Evolutionary conservation across 92 coral and sea anemone species (phyloP).

Genomic region (Zoanthus sansibaricus): DNA sequence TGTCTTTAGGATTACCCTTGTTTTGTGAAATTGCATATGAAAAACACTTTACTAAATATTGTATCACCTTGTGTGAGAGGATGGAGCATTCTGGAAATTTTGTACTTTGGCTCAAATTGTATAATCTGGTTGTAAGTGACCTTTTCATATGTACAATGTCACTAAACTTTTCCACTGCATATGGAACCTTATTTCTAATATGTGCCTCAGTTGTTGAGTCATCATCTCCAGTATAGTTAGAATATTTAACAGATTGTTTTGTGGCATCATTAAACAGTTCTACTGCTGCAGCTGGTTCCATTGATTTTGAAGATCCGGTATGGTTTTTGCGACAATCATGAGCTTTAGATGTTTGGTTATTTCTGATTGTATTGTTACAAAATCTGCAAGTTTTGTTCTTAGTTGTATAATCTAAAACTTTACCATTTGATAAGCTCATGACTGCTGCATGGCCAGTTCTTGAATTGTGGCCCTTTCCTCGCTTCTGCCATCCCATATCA

Average conservation of each 20-base stretch:
- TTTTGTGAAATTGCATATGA: constrained; percentile 1
- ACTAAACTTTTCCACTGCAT: constrained; percentile 55
- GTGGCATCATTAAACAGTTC: constrained; percentile 41
- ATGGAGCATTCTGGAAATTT: neutral
- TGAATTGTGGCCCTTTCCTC: constrained; percentile 31
- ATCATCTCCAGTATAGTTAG: constrained; percentile 57
- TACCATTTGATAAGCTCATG: constrained; percentile 22
- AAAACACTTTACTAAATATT: constrained; percentile 22
- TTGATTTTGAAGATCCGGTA: constrained; percentile 56
- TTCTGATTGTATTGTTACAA: neutral
- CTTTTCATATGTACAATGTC: constrained; percentile 59
- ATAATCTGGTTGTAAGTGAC: constrained; percentile 35
- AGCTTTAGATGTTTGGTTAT: neutral
- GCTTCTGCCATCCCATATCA: constrained; percentile 46
- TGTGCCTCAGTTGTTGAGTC: constrained; percentile 61
- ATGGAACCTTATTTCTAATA: constrained; percentile 42
- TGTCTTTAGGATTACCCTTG: constrained; percentile 26
- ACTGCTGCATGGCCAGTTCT: constrained; percentile 50
- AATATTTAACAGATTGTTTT: neutral
- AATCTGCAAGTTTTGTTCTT: constrained; percentile 29
- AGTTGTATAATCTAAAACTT: constrained; percentile 17
- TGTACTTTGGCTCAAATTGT: constrained; percentile 10
- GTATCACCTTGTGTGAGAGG: constrained; percentile 40
- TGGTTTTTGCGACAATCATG: constrained; percentile 69
- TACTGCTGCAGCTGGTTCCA: constrained; percentile 68